phyloP scores from a whole-genome alignment of 2,888 invertebrate species.

The Anarsia innoxiella region DNA sequence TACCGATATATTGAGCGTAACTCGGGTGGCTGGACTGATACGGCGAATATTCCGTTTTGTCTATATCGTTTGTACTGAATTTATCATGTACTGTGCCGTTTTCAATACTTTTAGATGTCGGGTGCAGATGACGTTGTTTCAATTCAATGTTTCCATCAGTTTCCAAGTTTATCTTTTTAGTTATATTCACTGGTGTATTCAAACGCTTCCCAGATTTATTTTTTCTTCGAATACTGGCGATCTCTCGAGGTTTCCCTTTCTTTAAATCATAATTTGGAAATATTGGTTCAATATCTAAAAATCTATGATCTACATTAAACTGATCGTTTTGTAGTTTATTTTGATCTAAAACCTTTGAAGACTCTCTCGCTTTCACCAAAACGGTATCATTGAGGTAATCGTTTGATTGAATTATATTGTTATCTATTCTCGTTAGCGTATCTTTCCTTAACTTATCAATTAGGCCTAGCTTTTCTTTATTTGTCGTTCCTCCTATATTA shows the following conservation, averaged over 20 bases:
- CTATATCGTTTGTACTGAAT: conserved; percentile 33
- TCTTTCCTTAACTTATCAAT: conserved; percentile 16
- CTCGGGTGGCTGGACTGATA: conserved; percentile 46
- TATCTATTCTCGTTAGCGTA: conserved; percentile 27
- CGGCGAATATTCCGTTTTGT: conserved; percentile 53
- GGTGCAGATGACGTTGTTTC: neutral
- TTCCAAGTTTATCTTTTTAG: conserved; percentile 25
- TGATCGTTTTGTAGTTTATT: conserved; percentile 52
- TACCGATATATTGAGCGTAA: conserved; percentile 69
- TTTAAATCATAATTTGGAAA: conserved; percentile 29
- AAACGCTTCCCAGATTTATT: conserved; percentile 51
- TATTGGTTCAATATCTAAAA: conserved; percentile 42
- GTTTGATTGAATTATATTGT: conserved; percentile 35
- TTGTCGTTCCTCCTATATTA: too few relatives aligned
- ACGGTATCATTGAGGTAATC: conserved; percentile 46
- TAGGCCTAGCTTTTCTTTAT: too few relatives aligned
- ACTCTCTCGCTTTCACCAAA: conserved; percentile 40
- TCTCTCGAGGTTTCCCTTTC: conserved; percentile 26
- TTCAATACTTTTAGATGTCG: conserved; percentile 28
- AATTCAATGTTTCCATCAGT: conserved; percentile 18
- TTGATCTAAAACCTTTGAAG: conserved; percentile 49
- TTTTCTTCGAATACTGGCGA: conserved; percentile 25
- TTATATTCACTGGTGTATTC: conserved; percentile 47
- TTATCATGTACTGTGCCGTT: conserved; percentile 31
- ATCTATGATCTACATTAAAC: conserved; percentile 44